Evolutionary conservation across 1,140 invertebrate species (phyloP).

Genomic region (Bradysia coprophila): DNA sequence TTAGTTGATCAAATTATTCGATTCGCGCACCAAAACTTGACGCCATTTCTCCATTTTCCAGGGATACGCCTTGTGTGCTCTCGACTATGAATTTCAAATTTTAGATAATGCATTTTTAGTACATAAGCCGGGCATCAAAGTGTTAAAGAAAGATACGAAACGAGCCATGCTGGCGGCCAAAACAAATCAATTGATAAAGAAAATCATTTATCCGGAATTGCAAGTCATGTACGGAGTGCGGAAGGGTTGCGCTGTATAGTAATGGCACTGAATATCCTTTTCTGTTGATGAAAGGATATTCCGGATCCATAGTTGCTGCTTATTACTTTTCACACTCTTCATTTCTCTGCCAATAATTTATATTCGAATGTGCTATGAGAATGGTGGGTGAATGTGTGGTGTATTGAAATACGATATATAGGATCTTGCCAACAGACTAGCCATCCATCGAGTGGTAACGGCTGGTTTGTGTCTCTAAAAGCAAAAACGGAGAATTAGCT

Average conservation of each 20-base stretch:
- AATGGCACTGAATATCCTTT: constrained; percentile 11
- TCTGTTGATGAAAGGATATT: not conserved
- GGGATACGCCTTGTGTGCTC: constrained; percentile 71
- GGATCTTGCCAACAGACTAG: too few relatives aligned
- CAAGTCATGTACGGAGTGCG: constrained; percentile 62
- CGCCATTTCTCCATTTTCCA: too few relatives aligned
- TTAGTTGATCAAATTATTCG: constrained; percentile 23
- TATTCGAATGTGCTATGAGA: too few relatives aligned
- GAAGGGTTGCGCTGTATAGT: constrained; percentile 65
- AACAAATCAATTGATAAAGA: constrained; percentile 61
- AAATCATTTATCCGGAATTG: constrained; percentile 65
- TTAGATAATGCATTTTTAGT: constrained; percentile 77
- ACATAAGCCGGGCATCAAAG: constrained; percentile 73
- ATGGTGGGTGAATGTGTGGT: too few relatives aligned
- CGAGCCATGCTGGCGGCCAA: constrained; percentile 53
- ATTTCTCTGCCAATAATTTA: too few relatives aligned
- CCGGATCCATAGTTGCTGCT: not conserved
- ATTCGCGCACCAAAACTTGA: not conserved
- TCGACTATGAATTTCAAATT: constrained; percentile 80
- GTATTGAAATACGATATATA: too few relatives aligned
- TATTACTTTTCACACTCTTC: too few relatives aligned
- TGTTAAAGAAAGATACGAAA: constrained; percentile 53
- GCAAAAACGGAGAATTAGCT: too few relatives aligned
- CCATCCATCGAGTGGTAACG: too few relatives aligned
- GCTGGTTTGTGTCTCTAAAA: too few relatives aligned